Base-by-base conservation (phyloP, 64 coral and sea anemone species). In the Astreopora myriophthalma region DNA sequence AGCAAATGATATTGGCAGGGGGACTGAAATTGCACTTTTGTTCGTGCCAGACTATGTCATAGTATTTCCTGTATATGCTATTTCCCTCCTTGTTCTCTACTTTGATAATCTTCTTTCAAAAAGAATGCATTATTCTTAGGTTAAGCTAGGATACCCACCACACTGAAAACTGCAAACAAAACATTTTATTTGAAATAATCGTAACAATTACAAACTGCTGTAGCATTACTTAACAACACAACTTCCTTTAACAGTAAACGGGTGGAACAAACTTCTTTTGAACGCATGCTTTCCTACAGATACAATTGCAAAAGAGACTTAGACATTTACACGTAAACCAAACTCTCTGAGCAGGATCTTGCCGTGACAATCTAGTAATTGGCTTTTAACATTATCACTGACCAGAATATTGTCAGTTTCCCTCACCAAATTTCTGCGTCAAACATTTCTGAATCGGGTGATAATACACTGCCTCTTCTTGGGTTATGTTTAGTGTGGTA, bases 311-410 rank as follows among this genome's bases (percentile, higher is more conserved):
- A 55, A 55, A 55, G 49, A 55, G 16, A 55, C 49, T 55, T 55
- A 8, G 49, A 55, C 49, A 55, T 55, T 55, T 55, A 55, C 49
- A 31, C 9, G 4, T 32, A 82, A 2, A 17, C 78, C 78, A 49
- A 82, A 82, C 44, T 82, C 78, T 58, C 46, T 80, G 44, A 58
- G 44, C 78, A 82, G 46, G 44, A 82, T 82, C 49, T 82, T 42
- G 33, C 23, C 0, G 30, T 82, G 78, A 60, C 78, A 60, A 82
- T 60, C 78, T n/a, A 82, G 30, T 32, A 52, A 48, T 27, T 25
- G 39, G 19, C 40, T 60, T 23, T 48, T 82, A 58, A 58, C 44
- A 31, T 82, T 32, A 52, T 24, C 40, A 60, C 40, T 51, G 33
- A 82, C n/a, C 19, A 82, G n/a, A 52, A 82, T 58, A 60, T 82